These are phyloP conservation scores for Morpho helenor DNA, from an alignment of 2,888 invertebrate genomes.

Conservation along the genomic window DNA sequence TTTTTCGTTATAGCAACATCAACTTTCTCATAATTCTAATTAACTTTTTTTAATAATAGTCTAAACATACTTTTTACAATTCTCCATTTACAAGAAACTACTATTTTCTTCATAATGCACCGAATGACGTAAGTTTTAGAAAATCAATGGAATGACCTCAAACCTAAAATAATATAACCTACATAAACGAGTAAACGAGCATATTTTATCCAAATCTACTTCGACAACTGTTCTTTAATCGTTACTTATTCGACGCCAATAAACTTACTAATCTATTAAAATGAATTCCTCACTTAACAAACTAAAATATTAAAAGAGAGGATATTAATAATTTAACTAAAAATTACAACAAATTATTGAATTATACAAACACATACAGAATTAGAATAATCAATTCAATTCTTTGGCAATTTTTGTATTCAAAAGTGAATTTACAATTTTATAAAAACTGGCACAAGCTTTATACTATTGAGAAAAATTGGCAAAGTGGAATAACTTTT, in stretches of 20 bases:
- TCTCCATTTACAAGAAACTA: constrained; percentile 64
- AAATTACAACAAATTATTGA: not conserved
- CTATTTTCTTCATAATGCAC: constrained; percentile 52
- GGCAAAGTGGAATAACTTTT: constrained; percentile 62
- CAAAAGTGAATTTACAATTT: constrained; percentile 78
- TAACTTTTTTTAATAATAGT: constrained; percentile 65
- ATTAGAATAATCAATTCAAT: constrained; percentile 60
- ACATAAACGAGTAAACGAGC: no score
- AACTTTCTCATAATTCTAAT: constrained; percentile 68
- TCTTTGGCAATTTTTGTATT: constrained; percentile 75
- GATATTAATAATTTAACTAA: not conserved
- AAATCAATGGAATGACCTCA: constrained; percentile 71
- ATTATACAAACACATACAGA: constrained; percentile 26
- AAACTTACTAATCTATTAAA: not conserved
- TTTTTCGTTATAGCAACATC: constrained; percentile 63
- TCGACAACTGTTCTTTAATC: no score
- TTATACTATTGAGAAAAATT: constrained; percentile 67
- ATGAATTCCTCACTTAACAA: no score
- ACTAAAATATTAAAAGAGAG: no score
- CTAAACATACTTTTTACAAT: constrained; percentile 74
- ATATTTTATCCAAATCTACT: no score
- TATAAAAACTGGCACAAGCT: constrained; percentile 61
- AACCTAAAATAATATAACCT: constrained; percentile 42
- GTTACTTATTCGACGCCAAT: not conserved
- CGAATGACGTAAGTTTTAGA: constrained; percentile 60